Evolutionary conservation across 2,888 invertebrate genomes (phyloP).

Genomic region (Hofmannophila pseudospretella): DNA sequence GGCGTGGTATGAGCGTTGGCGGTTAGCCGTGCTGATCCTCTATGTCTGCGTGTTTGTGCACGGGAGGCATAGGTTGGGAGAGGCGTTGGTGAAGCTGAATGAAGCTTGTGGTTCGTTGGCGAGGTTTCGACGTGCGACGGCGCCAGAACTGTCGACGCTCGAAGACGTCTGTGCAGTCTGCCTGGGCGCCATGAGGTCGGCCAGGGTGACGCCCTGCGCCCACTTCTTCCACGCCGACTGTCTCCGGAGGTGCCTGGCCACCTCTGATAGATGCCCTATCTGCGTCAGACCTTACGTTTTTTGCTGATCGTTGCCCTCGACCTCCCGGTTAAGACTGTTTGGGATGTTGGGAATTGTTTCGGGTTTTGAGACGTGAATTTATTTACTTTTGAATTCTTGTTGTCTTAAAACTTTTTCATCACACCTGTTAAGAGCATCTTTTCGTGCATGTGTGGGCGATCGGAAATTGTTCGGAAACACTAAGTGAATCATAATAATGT

Average conservation of each 20-base stretch:
- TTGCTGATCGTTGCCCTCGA: slow-evolving; percentile 44
- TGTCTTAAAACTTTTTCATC: too few relatives aligned
- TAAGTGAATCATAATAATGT: too few relatives aligned
- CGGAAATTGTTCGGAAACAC: too few relatives aligned
- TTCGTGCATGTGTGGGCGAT: too few relatives aligned
- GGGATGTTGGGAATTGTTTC: background rate
- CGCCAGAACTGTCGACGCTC: slow-evolving; percentile 80
- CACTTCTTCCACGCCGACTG: slow-evolving; percentile 90
- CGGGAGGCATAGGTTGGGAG: slow-evolving; percentile 79
- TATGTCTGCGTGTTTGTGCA: slow-evolving; percentile 83
- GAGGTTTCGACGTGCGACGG: slow-evolving; percentile 80
- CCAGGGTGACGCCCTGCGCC: slow-evolving; percentile 87
- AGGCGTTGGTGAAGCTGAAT: slow-evolving; percentile 72
- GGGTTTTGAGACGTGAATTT: background rate
- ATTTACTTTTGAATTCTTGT: background rate
- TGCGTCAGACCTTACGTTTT: slow-evolving; percentile 83
- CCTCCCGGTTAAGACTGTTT: slow-evolving; percentile 48
- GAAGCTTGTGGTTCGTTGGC: slow-evolving; percentile 80
- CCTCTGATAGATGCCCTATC: slow-evolving; percentile 84
- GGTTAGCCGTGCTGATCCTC: slow-evolving; percentile 75
- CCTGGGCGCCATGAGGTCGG: slow-evolving; percentile 82
- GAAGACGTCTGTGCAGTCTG: slow-evolving; percentile 90
- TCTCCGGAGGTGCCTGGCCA: slow-evolving; percentile 83
- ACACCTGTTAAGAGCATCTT: too few relatives aligned
- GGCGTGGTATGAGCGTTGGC: slow-evolving; percentile 75